These are phyloP conservation scores for Theonella swinhoei DNA, from an alignment of 37 sponge, comb jelly and placozoan species.

Conservation along the genomic window DNA sequence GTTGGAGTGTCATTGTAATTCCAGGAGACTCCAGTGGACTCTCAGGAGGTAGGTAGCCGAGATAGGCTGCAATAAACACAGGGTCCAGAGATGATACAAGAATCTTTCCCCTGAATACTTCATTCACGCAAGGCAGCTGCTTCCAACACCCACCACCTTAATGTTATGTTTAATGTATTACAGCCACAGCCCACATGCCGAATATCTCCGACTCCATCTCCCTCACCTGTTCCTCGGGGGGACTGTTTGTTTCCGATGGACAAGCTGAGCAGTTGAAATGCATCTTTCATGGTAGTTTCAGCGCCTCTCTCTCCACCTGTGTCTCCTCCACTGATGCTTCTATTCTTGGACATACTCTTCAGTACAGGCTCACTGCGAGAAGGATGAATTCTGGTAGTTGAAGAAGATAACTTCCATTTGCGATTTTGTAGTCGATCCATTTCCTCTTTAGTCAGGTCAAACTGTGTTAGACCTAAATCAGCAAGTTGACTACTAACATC, in stretches of 20 bases:
- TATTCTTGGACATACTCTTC: neutral
- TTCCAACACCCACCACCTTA: too few relatives aligned
- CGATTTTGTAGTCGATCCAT: conserved; percentile 11
- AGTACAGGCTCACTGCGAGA: neutral
- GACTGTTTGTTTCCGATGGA: neutral
- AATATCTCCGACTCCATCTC: too few relatives aligned
- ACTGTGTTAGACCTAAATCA: conserved; percentile 68
- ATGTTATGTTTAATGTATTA: too few relatives aligned
- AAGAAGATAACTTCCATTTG: conserved; percentile 27
- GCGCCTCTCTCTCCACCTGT: neutral
- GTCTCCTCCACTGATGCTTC: neutral
- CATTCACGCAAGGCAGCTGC: too few relatives aligned
- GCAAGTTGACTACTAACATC: too few relatives aligned
- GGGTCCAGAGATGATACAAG: too few relatives aligned
- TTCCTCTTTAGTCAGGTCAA: conserved; percentile 70
- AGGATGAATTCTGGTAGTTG: conserved; percentile 22
- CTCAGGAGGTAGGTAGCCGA: neutral
- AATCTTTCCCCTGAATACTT: too few relatives aligned
- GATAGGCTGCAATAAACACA: too few relatives aligned
- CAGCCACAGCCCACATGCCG: too few relatives aligned
- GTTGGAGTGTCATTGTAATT: neutral
- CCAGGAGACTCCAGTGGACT: neutral
- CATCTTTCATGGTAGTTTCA: conserved; percentile 3
- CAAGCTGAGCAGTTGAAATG: neutral
- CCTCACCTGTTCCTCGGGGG: neutral